Evolutionary conservation across 2,797 vertebrate species (phyloP), one percentile per base, ranked within the genome.

Genomic region (Tolypeutes matacus): DNA sequence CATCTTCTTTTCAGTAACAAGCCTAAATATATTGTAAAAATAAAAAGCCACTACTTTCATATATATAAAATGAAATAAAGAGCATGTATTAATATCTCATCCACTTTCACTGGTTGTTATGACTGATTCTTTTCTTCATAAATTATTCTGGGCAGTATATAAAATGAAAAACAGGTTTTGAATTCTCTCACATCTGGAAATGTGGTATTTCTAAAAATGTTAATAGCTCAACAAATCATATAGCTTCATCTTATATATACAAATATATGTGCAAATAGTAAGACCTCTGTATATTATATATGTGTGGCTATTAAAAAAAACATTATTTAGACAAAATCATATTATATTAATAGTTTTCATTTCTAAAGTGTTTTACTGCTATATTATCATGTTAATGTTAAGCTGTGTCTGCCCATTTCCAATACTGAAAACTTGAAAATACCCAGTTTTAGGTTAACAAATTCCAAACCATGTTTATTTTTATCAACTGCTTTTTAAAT

Each of bases 131-230:
- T 86, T 91, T 95, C 34, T 81, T 94, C 15, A 58, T 75, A 65
- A 93, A 92, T 89, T 75, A 60, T 91, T 76, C 39, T 81, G 21
- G 17, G 78, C 4, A 56, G 53, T 86, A 89, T 89, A 64, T 29
- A 96, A 92, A 93, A 27, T 46, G 5, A 78, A 91, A 80, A 73
- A 46, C 42, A 85, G 4, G 9, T 39, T 87, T 89, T 93, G 5
- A 49, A 18, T 87, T 86, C 89, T 86, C 20, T 64, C 14, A 82
- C 14, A 69, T 75, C 9, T 78, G 29, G 8, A 78, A 91, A 90
- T 82, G 10, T 89, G 21, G 65, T 39, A 92, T 69, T 91, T 89
- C 34, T 84, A 92, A 89, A 81, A 82, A 53, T 18, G 75, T 75
- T 91, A 78, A 78, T 34, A 76, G 4, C 46, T 0, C 17, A 72